Evolutionary conservation across 1,140 invertebrate genomes (phyloP), one percentile per base, ranked within the genome.

Genomic region (Lerema accius): DNA sequence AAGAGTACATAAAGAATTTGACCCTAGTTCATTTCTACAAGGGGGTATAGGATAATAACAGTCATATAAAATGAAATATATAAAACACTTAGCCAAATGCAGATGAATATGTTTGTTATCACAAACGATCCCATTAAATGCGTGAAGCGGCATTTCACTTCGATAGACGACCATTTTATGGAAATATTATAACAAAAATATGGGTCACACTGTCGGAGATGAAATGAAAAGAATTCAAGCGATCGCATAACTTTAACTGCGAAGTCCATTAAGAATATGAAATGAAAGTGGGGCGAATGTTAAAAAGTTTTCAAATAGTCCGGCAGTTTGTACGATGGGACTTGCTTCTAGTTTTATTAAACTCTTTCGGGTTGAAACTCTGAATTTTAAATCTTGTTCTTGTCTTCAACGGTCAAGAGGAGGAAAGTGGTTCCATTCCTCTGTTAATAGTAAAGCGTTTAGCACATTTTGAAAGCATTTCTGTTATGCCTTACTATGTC

Each of bases 181-280:
- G 11, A 23, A 56, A 56, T 56, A 56, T 40, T 55, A 55, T 45
- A 58, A 45, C 53, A 58, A 66, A 63, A 60, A 66, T 70, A 63
- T 65, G 58, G 67, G 62, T 70, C 40, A 60, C 64, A 67, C 66
- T 63, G 64, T 65, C 58, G 48, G 56, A 56, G 60, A 62, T 61
- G 58, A 71, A 71, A 67, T 68, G 51, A 67, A 65, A 48, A 55
- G 65, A 69, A 70, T 51, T 70, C 60, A 61, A 63, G 64, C 67
- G 72, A 76, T 73, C 69, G 67, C 67, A 69, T 77, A 69, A 76
- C 70, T 72, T 63, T 58, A 45, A 64, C 60, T 65, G 65, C 68
- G 64, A 62, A 76, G 73, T 80, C 76, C 78, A 80, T 78, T 80
- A 76, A 71, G 76, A 76, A 78, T 78, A 78, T 74, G 69, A 80